Percentiles rank a stretch among this genome's conserved stretches.
phyloP scores from a whole-genome alignment of 2,113 vertebrate genomes.

The Zapus hudsonius region DNA sequence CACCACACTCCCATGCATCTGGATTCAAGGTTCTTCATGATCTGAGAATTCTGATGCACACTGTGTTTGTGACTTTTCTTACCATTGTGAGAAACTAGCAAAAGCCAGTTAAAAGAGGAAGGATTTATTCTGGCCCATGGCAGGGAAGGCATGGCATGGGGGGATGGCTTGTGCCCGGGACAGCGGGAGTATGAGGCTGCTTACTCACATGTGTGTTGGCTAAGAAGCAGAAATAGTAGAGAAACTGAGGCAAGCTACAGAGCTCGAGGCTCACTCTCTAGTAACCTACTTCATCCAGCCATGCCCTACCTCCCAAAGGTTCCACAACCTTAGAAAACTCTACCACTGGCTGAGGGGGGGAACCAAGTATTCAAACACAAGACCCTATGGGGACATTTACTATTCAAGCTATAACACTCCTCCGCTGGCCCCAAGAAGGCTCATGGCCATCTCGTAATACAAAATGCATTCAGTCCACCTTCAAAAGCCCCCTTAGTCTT shows the following conservation, averaged over 20 bases:
- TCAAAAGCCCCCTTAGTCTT: neutral
- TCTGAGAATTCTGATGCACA: neutral
- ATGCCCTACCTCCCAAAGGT: neutral
- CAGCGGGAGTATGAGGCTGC: neutral
- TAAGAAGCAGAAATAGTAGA: neutral
- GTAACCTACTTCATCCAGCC: neutral
- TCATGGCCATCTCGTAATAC: neutral
- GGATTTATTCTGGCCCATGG: neutral
- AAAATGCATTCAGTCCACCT: too few relatives aligned
- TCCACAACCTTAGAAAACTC: neutral
- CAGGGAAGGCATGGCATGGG: neutral
- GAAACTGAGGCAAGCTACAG: neutral
- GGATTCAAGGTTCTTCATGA: neutral
- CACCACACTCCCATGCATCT: fast-evolving
- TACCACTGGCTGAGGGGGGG: neutral
- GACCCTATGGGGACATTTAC: neutral
- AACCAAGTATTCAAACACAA: neutral
- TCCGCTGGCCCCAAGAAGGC: neutral
- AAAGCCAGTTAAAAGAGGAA: neutral
- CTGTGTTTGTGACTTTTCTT: neutral
- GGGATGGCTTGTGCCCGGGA: neutral
- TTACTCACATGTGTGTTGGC: neutral
- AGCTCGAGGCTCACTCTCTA: neutral
- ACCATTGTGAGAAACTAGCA: neutral
- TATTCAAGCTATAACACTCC: neutral